Evolutionary conservation across 2,797 vertebrate species (phyloP).

Genomic region (Neoniphon sammara): DNA sequence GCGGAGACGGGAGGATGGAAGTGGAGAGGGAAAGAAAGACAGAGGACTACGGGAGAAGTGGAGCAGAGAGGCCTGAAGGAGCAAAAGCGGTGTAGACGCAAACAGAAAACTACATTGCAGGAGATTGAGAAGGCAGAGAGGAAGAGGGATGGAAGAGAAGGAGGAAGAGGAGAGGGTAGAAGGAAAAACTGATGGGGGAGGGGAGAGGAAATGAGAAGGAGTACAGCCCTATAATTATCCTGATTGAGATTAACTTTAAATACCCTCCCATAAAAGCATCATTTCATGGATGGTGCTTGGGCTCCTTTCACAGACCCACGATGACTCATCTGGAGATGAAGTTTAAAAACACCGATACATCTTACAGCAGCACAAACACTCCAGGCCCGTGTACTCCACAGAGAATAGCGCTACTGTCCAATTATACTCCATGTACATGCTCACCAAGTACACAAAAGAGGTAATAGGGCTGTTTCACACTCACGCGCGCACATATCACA

Average conservation of each 20-base stretch:
- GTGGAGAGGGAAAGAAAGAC: conserved; percentile 17
- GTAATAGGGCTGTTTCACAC: conserved; percentile 34
- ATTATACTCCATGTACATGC: conserved; percentile 59
- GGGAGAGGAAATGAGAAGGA: conserved; percentile 56
- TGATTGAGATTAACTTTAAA: conserved; percentile 85
- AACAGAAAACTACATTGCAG: conserved; percentile 60
- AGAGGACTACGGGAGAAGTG: conserved; percentile 47
- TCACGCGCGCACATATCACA: conserved; percentile 26
- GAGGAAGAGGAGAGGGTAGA: conserved; percentile 35
- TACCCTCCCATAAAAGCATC: conserved; percentile 77
- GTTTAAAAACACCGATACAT: conserved; percentile 63
- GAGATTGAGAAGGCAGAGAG: conserved; percentile 41
- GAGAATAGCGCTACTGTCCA: conserved; percentile 65
- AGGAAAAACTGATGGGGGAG: conserved; percentile 57
- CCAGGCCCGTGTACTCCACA: conserved; percentile 59
- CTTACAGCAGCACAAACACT: conserved; percentile 62
- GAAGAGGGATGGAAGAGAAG: conserved; percentile 42
- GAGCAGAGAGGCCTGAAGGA: conserved; percentile 65
- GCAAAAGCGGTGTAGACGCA: conserved; percentile 45
- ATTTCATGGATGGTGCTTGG: conserved; percentile 71
- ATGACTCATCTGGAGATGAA: conserved; percentile 75
- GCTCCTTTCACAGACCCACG: conserved; percentile 47
- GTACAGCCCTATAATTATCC: conserved; percentile 78
- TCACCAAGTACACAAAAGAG: conserved; percentile 35
- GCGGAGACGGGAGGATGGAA: conserved; percentile 29